Conservation (phyloP, 2,113 vertebrate species). For the Nothoprocta pentlandii region DNA sequence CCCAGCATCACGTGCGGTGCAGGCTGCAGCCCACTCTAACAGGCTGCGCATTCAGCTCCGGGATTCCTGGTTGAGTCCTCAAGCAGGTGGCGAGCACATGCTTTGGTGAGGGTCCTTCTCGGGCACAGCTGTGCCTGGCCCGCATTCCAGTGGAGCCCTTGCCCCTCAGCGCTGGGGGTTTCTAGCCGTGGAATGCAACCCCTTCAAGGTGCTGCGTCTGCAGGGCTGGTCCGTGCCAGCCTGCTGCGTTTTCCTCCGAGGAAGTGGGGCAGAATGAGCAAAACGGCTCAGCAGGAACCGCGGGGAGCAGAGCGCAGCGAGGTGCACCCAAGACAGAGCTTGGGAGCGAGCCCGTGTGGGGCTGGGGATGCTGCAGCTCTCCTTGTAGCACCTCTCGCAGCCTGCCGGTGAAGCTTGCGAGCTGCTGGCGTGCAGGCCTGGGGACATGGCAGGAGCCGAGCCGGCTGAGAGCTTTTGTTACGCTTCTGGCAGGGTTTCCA, state of each 20-base stretch:
- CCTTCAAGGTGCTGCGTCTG: not conserved
- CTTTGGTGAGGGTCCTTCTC: not conserved
- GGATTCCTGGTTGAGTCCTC: slow-evolving; percentile 47
- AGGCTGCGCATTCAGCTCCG: slow-evolving; percentile 40
- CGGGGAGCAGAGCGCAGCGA: not conserved
- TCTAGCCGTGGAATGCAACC: not conserved
- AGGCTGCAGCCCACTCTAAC: not conserved
- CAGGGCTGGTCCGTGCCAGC: not conserved
- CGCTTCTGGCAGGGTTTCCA: not conserved
- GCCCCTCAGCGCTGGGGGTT: not conserved
- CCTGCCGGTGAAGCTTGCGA: not conserved
- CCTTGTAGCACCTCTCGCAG: fast-evolving
- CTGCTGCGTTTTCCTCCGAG: not conserved
- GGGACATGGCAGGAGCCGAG: not conserved
- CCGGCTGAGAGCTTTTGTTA: not conserved
- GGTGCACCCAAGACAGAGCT: fast-evolving
- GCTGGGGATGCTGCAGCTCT: not conserved
- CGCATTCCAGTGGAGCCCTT: not conserved
- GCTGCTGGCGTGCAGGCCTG: fast-evolving
- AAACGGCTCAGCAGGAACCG: fast-evolving
- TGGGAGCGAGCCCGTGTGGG: fast-evolving
- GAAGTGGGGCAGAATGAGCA: fast-evolving
- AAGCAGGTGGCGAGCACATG: slow-evolving; percentile 63
- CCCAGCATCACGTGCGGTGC: not conserved
- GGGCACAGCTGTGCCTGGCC: slow-evolving; percentile 32